phyloP scores from a whole-genome alignment of 2,888 invertebrate genomes.

The Rhagonycha lutea region DNA sequence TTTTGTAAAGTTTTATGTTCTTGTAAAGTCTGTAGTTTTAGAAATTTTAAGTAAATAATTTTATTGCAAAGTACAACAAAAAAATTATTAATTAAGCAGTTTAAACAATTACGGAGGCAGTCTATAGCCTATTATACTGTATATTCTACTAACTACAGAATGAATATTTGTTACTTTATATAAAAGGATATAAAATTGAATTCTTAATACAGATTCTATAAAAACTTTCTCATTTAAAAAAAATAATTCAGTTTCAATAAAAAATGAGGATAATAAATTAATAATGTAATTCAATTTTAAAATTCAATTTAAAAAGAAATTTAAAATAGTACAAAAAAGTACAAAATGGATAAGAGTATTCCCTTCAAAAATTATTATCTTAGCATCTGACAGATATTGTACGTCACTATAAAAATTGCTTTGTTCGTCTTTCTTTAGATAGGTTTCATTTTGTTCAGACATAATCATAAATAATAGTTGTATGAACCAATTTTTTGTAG shows the following conservation, averaged over 20 bases:
- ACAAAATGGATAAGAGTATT: not conserved
- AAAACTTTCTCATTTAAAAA: not conserved
- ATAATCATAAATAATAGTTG: conserved; percentile 3
- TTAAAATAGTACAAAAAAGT: not conserved
- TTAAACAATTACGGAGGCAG: no score
- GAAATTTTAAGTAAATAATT: no score
- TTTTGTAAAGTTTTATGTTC: no score
- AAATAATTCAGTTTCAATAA: not conserved
- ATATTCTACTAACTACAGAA: not conserved
- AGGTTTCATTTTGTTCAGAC: conserved; percentile 2
- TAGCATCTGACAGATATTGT: conserved; percentile 4
- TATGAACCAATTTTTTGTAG: conserved; percentile 1
- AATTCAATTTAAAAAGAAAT: not conserved
- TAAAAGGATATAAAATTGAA: not conserved
- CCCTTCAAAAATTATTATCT: conserved; percentile 2
- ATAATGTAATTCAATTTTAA: not conserved
- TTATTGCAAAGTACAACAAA: no score
- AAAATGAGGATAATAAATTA: not conserved
- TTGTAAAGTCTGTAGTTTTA: no score
- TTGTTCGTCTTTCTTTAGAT: conserved; percentile 3
- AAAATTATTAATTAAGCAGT: no score
- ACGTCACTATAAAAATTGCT: conserved; percentile 2
- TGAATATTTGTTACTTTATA: not conserved
- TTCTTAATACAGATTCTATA: not conserved
- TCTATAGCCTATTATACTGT: not conserved